Evolutionary conservation across 1,140 invertebrate species (phyloP).

Genomic region (Listronotus bonariensis): DNA sequence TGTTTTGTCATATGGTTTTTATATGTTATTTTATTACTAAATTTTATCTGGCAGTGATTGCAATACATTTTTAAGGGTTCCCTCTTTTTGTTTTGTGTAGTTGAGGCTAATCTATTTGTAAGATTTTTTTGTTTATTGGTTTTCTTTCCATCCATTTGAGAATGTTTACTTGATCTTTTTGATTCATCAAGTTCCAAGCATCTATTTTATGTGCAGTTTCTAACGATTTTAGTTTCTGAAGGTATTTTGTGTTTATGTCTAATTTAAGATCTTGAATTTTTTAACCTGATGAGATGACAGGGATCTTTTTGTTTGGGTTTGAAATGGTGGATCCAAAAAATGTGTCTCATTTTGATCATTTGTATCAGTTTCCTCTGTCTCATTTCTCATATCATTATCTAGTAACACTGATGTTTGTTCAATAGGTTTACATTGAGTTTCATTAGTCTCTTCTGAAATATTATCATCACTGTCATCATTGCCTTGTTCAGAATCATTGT

Average conservation of each 20-base stretch:
- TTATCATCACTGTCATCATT: too few species aligned
- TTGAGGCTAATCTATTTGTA: conserved; percentile 3
- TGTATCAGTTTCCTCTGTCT: neutral
- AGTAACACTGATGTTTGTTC: neutral
- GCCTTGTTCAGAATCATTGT: too few species aligned
- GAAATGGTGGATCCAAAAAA: neutral
- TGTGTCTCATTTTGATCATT: too few species aligned
- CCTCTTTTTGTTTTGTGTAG: conserved; percentile 9
- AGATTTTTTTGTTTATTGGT: conserved; percentile 3
- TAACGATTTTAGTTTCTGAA: conserved; percentile 7
- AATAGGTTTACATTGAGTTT: neutral
- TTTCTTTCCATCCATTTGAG: conserved; percentile 11
- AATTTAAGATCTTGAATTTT: conserved; percentile 18
- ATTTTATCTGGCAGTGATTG: conserved; percentile 28
- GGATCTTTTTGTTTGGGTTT: neutral
- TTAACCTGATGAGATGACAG: neutral
- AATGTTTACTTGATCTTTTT: conserved; percentile 16
- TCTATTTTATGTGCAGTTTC: conserved; percentile 18
- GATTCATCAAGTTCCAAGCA: conserved; percentile 17
- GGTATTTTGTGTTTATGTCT: conserved; percentile 13
- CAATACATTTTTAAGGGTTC: conserved; percentile 28
- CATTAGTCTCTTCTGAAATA: too few species aligned
- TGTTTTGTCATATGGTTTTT: conserved; percentile 40
- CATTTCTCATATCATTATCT: neutral
- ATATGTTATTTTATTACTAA: conserved; percentile 30